phyloP scores from a whole-genome alignment of 2,888 invertebrate species.

The Drosophila niveifrons region DNA sequence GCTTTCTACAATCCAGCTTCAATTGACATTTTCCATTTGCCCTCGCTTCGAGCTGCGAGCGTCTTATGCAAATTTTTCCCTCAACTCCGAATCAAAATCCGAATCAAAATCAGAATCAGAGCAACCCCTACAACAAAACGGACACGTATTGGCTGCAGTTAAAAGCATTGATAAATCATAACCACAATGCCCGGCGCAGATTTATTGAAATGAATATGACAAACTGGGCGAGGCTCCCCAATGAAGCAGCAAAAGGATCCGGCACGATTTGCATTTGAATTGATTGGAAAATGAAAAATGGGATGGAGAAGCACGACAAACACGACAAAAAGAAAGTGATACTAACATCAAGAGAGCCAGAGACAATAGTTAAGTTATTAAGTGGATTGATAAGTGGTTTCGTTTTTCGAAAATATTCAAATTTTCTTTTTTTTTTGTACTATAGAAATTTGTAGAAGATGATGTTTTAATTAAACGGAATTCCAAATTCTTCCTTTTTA shows the following conservation, averaged over 20 bases:
- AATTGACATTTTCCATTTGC: conserved; percentile 80
- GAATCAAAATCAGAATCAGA: not conserved
- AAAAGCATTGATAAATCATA: conserved; percentile 83
- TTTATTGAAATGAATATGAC: conserved; percentile 44
- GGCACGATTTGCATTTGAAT: conserved; percentile 45
- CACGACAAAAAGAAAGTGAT: not conserved
- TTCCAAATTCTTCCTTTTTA: too few relatives aligned
- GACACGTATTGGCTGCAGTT: conserved; percentile 70
- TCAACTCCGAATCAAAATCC: not conserved
- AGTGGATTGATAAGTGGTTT: too few relatives aligned
- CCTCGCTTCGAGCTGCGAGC: conserved; percentile 35
- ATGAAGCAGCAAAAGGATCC: conserved; percentile 2
- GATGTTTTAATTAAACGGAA: too few relatives aligned
- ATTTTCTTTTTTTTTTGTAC: too few relatives aligned
- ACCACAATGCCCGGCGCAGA: conserved; percentile 58
- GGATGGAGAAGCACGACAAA: not conserved
- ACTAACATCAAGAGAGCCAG: not conserved
- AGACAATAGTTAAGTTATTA: too few relatives aligned
- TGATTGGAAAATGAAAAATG: conserved; percentile 31
- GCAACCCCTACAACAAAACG: conserved; percentile 9
- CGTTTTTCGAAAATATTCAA: too few relatives aligned
- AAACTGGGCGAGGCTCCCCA: conserved; percentile 14
- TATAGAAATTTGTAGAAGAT: too few relatives aligned
- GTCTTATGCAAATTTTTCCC: conserved; percentile 62
- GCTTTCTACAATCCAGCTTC: conserved; percentile 53